phyloP scores from a whole-genome alignment of 2,888 invertebrate genomes.

The Lamproptera curius region DNA sequence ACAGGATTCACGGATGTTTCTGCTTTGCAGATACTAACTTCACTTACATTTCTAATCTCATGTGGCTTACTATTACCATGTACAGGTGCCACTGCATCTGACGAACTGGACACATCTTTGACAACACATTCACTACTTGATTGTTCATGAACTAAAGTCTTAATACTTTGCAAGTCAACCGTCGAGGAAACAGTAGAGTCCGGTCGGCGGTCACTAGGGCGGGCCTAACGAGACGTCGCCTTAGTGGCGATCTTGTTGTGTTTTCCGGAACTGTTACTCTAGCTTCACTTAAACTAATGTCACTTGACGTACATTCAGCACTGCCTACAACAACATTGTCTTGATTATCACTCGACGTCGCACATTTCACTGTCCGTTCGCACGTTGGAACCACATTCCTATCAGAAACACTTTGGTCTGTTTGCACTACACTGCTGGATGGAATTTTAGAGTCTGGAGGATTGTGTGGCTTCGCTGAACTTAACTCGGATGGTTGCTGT shows the following conservation, averaged over 20 bases:
- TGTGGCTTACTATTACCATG: constrained; percentile 61
- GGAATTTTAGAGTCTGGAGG: constrained; percentile 36
- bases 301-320: constrained; percentile 72
- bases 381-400: constrained; percentile 44
- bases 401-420: constrained; percentile 43
- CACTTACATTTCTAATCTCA: constrained; percentile 68
- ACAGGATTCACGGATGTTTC: constrained; percentile 64
- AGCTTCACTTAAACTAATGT: constrained; percentile 62
- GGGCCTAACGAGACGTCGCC: constrained; percentile 62
- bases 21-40: constrained; percentile 72
- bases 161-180: constrained; percentile 53
- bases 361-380: constrained; percentile 66
- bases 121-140: constrained; percentile 47
- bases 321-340: constrained; percentile 68
- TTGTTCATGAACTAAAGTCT: constrained; percentile 42
- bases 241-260: constrained; percentile 52
- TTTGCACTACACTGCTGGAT: constrained; percentile 54
- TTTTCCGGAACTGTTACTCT: constrained; percentile 41
- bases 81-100: constrained; percentile 59
- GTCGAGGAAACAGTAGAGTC: constrained; percentile 72
- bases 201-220: constrained; percentile 58
- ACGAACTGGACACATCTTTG: constrained; percentile 73
- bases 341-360: constrained; percentile 63
- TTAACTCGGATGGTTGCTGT: constrained; percentile 26
- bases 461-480: constrained; percentile 25